These are phyloP conservation scores for Corythoichthys haematopterus DNA, from an alignment of 2,113 vertebrate species.

Conservation along the genomic window DNA sequence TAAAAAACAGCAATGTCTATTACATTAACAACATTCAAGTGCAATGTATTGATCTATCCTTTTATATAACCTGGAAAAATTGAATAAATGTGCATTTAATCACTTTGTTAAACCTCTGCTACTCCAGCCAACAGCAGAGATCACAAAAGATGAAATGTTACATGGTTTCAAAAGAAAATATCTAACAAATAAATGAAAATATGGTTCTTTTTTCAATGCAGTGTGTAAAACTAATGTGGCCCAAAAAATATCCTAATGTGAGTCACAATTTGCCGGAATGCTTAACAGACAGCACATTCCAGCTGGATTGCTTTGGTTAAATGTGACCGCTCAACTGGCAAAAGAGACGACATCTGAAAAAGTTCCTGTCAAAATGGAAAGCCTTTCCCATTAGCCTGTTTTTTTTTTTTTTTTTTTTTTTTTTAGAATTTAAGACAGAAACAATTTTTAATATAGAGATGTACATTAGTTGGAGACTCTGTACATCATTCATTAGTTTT, in stretches of 20 bases:
- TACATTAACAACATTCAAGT: too few species aligned
- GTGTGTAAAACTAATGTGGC: background rate
- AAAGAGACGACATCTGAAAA: background rate
- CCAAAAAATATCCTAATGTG: background rate
- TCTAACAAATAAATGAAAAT: background rate
- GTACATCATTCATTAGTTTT: too few species aligned
- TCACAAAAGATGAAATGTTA: background rate
- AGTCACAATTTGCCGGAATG: slow-evolving; percentile 4
- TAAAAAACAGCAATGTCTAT: too few species aligned
- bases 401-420: background rate
- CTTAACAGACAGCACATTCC: background rate
- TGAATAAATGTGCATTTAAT: background rate
- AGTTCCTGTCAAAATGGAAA: background rate
- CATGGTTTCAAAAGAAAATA: background rate
- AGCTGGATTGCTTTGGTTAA: slow-evolving; percentile 1
- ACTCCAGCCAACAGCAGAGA: too few species aligned
- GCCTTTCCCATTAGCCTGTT: background rate
- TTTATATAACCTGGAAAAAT: too few species aligned
- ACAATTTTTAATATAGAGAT: background rate
- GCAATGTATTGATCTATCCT: too few species aligned
- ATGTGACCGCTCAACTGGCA: slow-evolving; percentile 1
- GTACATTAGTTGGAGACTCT: background rate
- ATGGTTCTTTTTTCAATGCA: background rate
- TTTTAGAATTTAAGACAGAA: background rate
- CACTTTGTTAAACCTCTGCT: background rate